Conservation (phyloP, 2,888 invertebrate species). For the Blastobasis adustella region DNA sequence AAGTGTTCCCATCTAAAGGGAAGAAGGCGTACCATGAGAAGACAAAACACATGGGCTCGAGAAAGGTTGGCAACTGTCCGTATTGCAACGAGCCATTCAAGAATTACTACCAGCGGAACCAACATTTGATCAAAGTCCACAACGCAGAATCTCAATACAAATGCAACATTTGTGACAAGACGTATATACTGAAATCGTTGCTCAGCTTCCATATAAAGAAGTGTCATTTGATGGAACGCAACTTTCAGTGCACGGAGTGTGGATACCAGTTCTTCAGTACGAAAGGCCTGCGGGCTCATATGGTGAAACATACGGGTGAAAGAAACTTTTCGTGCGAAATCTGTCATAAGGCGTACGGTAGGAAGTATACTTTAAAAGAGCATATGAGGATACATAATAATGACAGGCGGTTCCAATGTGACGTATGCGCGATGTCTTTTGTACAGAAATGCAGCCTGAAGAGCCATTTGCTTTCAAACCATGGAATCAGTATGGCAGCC, state of each 20-base stretch:
- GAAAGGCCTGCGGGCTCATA: conserved; percentile 68
- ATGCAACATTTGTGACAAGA: conserved; percentile 53
- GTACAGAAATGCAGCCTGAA: conserved; percentile 61
- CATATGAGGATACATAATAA: conserved; percentile 63
- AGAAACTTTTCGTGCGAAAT: conserved; percentile 45
- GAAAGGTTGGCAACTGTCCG: conserved; percentile 55
- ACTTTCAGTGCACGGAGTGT: conserved; percentile 65
- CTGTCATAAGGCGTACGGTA: conserved; percentile 55
- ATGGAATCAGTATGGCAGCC: conserved; percentile 52
- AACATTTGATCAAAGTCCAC: conserved; percentile 56
- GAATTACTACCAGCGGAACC: conserved; percentile 57
- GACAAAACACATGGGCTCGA: conserved; percentile 50
- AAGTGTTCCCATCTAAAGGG: conserved; percentile 41
- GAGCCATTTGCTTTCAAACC: conserved; percentile 53
- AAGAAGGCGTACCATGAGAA: conserved; percentile 60
- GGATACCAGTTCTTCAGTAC: conserved; percentile 68
- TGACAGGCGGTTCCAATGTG: conserved; percentile 53
- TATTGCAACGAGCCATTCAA: conserved; percentile 51
- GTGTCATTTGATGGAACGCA: conserved; percentile 62
- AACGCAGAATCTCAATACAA: conserved; percentile 57
- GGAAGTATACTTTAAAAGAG: conserved; percentile 48
- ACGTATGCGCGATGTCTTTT: conserved; percentile 43
- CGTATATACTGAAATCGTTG: conserved; percentile 48
- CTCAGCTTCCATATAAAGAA: conserved; percentile 59
- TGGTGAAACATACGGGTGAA: conserved; percentile 64